These are phyloP conservation scores for Choreutis nemorana DNA, from an alignment of 2,888 invertebrate genomes.

Conservation along the genomic window DNA sequence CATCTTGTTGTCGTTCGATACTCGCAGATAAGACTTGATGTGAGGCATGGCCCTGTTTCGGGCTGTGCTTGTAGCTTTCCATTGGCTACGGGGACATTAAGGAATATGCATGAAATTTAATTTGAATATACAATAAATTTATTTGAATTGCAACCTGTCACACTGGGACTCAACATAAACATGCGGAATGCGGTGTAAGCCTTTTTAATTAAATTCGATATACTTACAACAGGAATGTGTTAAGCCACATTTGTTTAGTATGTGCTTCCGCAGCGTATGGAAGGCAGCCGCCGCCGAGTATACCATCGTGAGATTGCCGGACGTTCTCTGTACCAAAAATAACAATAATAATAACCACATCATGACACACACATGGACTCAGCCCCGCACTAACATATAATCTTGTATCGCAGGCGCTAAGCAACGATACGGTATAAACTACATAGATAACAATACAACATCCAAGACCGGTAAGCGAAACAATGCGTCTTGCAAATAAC, in stretches of 20 bases:
- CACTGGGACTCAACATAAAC: no score
- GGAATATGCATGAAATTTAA: no score
- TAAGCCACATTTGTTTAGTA: constrained; percentile 86
- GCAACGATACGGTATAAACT: no score
- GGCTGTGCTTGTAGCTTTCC: constrained; percentile 76
- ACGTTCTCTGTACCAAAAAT: constrained; percentile 84
- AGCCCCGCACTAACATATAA: background rate
- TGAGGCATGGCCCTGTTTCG: constrained; percentile 93
- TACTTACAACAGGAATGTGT: constrained; percentile 76
- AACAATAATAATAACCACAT: background rate
- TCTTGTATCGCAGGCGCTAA: no score
- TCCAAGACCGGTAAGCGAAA: no score
- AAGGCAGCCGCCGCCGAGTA: constrained; percentile 86
- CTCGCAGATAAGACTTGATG: constrained; percentile 88
- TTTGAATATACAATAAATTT: no score
- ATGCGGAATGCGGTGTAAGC: background rate
- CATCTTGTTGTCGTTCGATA: constrained; percentile 71
- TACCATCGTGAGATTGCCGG: constrained; percentile 81
- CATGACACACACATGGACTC: background rate
- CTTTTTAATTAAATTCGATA: constrained; percentile 3
- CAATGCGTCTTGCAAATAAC: no score
- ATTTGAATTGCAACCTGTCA: no score
- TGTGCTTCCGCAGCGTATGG: constrained; percentile 84
- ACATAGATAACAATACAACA: no score
- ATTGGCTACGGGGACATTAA: constrained; percentile 67